Conservation (phyloP, 1,140 invertebrate genomes). For the Heliconius himera region DNA sequence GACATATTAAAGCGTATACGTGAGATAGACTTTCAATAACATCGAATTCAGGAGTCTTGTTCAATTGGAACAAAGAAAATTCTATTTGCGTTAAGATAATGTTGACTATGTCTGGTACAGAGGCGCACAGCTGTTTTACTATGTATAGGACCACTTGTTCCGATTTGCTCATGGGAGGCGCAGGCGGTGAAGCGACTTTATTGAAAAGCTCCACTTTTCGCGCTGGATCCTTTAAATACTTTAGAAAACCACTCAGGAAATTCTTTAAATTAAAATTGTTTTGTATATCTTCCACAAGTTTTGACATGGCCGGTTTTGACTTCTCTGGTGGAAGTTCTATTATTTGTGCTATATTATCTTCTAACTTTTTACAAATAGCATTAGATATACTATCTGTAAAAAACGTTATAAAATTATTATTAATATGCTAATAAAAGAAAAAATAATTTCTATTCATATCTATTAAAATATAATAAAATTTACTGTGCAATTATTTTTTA, state of each 20-base stretch:
- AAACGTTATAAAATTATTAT: not conserved
- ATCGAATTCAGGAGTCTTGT: constrained; percentile 62
- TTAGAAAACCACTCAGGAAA: constrained; percentile 60
- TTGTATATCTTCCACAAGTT: constrained; percentile 53
- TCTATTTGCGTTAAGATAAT: constrained; percentile 64
- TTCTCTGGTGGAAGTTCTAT: constrained; percentile 45
- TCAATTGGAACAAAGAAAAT: constrained; percentile 67
- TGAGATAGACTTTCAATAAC: constrained; percentile 65
- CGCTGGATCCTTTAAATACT: constrained; percentile 59
- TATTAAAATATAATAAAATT: no score
- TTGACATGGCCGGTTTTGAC: constrained; percentile 50
- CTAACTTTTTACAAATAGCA: constrained; percentile 53
- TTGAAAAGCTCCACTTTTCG: constrained; percentile 64
- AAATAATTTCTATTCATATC: not conserved
- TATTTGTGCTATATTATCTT: constrained; percentile 51
- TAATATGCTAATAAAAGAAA: constrained; percentile 1
- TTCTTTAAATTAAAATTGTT: constrained; percentile 46
- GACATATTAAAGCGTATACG: constrained; percentile 73
- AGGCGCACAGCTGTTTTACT: constrained; percentile 50
- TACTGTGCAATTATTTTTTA: no score
- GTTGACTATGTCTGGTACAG: constrained; percentile 35
- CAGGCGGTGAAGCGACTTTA: constrained; percentile 50
- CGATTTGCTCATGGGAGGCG: constrained; percentile 65
- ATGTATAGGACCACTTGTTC: constrained; percentile 69
- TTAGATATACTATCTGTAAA: constrained; percentile 59